These are phyloP conservation scores for Brachionichthys hirsutus DNA, from an alignment of 2,113 vertebrate genomes.

Conservation along the genomic window DNA sequence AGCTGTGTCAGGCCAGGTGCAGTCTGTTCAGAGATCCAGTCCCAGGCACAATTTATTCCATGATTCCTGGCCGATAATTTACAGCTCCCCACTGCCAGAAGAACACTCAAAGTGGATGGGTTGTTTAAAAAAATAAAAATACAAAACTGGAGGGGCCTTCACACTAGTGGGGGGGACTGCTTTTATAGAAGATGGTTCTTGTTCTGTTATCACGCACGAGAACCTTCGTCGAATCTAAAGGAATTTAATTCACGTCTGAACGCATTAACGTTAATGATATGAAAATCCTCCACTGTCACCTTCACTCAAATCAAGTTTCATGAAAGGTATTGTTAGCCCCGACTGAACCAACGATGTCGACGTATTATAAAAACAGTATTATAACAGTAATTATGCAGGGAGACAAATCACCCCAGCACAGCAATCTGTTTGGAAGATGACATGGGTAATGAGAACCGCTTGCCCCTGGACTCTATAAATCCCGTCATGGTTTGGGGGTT, in stretches of 20 bases:
- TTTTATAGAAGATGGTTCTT: slow-evolving; percentile 40
- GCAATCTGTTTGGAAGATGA: slow-evolving; percentile 89
- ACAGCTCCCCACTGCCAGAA: slow-evolving; percentile 79
- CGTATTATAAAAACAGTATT: slow-evolving; percentile 44
- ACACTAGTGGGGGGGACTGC: slow-evolving; percentile 49
- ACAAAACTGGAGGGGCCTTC: slow-evolving; percentile 37
- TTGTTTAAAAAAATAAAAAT: slow-evolving; percentile 18
- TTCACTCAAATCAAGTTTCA: slow-evolving; percentile 28
- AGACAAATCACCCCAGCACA: slow-evolving; percentile 52
- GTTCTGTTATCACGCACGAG: slow-evolving; percentile 19
- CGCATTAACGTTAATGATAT: slow-evolving; percentile 22
- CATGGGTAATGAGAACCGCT: slow-evolving; percentile 92
- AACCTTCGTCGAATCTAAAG: slow-evolving; percentile 19
- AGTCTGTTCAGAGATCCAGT: slow-evolving; percentile 76
- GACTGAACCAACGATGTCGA: slow-evolving; percentile 42
- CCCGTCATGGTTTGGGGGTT: slow-evolving; percentile 45
- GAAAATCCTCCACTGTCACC: slow-evolving; percentile 24
- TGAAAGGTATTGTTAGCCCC: slow-evolving; percentile 26
- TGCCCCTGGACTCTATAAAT: slow-evolving; percentile 84
- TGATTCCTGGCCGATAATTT: slow-evolving; percentile 82
- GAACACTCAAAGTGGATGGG: slow-evolving; percentile 79
- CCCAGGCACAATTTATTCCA: slow-evolving; percentile 81
- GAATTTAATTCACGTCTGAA: slow-evolving; percentile 20
- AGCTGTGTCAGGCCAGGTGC: slow-evolving; percentile 82
- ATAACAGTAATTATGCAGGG: slow-evolving; percentile 50